Evolutionary conservation across 2,113 vertebrate genomes (phyloP), one percentile per base, ranked within the genome.

Genomic region (Pheucticus melanocephalus): DNA sequence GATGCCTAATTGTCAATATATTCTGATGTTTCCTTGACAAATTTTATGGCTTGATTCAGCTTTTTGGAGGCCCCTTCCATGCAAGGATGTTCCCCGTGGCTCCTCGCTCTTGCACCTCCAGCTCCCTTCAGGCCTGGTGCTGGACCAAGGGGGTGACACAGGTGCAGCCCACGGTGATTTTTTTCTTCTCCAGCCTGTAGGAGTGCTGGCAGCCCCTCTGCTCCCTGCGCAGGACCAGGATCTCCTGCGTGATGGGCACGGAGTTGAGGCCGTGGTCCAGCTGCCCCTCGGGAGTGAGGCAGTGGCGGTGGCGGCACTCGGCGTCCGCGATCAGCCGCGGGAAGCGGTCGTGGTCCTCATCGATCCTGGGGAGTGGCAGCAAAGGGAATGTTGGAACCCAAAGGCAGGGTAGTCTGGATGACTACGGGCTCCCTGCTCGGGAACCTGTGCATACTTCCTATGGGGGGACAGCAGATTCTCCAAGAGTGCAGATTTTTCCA

Each of bases 161-260:
- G 0, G 98, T 98, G 40, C 98, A 98, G 47, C 98, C 98, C 71
- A 98, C 98, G 0, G 96, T 91, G 68, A 98, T 95, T 3, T 72
- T 11, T 50, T 97, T 97, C 94, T 98, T 98, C 90, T 98, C 97
- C 86, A 98, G 16, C 11, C 30, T 73, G 94, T 97, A 98, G 12
- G 94, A 88, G 2, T 93, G 79, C 5, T 97, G 85, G 42, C 98
- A 98, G 73, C 86, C 92, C 23, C 10, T 95, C 54, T 82, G 33
- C 44, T 98, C 93, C 47, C 97, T 95, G 14, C 77, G 86, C 44
- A 98, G 97, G 3, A 98, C 96, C 2, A 98, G 93, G 90, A 98
- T 98, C 96, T 98, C 98, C 65, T 98, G 98, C 16, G 7, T n/a
- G 86, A 98, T 97, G 79, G 97, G 64, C 13, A 97, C 89, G 0